These are phyloP conservation scores for Pangasius macronema DNA, from an alignment of 2,797 vertebrate species.

Conservation along the genomic window DNA sequence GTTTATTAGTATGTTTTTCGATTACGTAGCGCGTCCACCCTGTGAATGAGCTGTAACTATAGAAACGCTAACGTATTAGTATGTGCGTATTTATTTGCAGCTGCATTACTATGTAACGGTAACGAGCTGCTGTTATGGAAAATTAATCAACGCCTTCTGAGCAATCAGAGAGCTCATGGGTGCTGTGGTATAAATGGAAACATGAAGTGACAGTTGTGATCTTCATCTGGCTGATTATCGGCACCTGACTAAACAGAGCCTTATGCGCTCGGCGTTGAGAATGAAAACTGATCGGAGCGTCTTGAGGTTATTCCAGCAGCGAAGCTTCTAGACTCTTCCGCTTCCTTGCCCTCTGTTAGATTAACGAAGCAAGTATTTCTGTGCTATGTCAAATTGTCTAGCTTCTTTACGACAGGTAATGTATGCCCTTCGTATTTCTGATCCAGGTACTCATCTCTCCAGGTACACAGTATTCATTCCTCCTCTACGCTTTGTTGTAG, in stretches of 20 bases:
- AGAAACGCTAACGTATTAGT: background rate
- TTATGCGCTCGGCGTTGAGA: background rate
- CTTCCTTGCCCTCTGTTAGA: conserved; percentile 48
- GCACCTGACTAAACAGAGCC: background rate
- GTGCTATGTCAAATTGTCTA: conserved; percentile 35
- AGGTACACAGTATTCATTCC: conserved; percentile 61
- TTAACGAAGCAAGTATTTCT: conserved; percentile 46
- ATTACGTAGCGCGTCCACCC: background rate
- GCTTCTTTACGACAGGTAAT: conserved; percentile 56
- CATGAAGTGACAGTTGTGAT: background rate
- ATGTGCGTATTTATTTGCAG: background rate
- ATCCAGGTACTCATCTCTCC: conserved; percentile 66
- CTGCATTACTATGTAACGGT: background rate
- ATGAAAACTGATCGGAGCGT: conserved; percentile 32
- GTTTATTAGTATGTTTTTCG: background rate
- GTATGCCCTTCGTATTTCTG: conserved; percentile 61
- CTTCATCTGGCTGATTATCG: background rate
- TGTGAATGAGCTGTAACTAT: background rate
- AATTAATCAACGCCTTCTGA: background rate
- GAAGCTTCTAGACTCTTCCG: conserved; percentile 63
- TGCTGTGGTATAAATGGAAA: background rate
- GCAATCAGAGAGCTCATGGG: no score
- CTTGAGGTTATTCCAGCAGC: conserved; percentile 67
- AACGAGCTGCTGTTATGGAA: conserved; percentile 4
- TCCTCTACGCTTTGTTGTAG: conserved; percentile 59